phyloP scores from a whole-genome alignment of 2,797 vertebrate genomes.

The Hapalemur alaotrensis region DNA sequence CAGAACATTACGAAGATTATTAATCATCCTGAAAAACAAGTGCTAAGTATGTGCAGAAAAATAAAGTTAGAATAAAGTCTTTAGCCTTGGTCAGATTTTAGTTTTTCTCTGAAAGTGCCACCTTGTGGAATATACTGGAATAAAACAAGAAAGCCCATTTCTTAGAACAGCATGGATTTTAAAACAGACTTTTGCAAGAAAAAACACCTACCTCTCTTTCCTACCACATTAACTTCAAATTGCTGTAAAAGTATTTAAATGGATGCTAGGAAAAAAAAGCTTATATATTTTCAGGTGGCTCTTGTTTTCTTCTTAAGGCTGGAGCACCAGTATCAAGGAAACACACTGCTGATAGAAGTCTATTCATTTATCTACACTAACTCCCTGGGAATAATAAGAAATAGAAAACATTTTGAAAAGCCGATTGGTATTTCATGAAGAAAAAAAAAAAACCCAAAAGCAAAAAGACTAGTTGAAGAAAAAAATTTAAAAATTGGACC shows the following conservation, averaged over 20 bases:
- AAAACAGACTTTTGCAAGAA: background rate
- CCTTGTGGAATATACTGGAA: slow-evolving; percentile 54
- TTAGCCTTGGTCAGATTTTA: background rate
- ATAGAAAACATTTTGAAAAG: background rate
- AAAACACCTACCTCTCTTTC: background rate
- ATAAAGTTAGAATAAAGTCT: background rate
- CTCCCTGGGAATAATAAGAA: background rate
- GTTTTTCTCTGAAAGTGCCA: background rate
- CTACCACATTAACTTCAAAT: background rate
- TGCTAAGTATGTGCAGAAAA: background rate
- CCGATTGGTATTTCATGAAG: background rate
- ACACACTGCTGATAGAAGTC: background rate
- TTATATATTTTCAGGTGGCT: background rate
- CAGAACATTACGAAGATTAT: background rate
- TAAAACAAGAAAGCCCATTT: background rate
- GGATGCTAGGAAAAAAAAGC: background rate
- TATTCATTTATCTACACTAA: slow-evolving; percentile 20
- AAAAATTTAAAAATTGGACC: slow-evolving; percentile 4
- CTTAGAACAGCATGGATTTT: background rate
- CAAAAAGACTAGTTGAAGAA: background rate
- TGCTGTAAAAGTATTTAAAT: background rate
- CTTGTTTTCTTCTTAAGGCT: background rate
- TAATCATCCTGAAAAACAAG: background rate
- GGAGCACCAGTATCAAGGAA: background rate
- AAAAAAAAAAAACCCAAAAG: background rate